phyloP scores from a whole-genome alignment of 2,113 vertebrate genomes.

The Neotragus pygmaeus region DNA sequence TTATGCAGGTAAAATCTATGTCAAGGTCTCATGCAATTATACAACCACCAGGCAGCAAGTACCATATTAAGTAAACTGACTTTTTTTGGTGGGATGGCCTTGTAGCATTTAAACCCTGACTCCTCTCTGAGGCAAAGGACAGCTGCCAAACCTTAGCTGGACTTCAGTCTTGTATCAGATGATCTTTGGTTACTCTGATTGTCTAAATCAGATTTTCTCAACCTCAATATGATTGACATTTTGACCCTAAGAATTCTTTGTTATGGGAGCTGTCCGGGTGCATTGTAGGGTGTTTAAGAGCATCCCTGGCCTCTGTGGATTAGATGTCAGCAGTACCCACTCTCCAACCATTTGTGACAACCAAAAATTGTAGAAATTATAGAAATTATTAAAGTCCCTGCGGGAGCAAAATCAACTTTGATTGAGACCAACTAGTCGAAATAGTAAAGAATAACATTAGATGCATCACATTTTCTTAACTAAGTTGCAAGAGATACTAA shows the following conservation, averaged over 20 bases:
- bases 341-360: background rate
- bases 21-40: background rate
- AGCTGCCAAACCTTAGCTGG: background rate
- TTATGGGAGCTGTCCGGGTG: background rate
- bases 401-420: background rate
- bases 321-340: background rate
- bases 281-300: background rate
- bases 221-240: background rate
- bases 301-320: background rate
- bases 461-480: background rate
- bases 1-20: background rate
- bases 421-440: background rate
- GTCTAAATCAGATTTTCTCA: background rate
- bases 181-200: background rate
- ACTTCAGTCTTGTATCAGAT: background rate
- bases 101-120: background rate
- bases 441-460: slow-evolving; percentile 9
- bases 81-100: background rate
- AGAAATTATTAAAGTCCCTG: background rate
- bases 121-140: background rate
- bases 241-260: background rate
- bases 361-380: background rate
- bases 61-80: background rate
- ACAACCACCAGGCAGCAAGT: background rate
- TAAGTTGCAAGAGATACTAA: background rate